Conservation (phyloP, 2,797 vertebrate genomes). For the Sebastolobus altivelis region DNA sequence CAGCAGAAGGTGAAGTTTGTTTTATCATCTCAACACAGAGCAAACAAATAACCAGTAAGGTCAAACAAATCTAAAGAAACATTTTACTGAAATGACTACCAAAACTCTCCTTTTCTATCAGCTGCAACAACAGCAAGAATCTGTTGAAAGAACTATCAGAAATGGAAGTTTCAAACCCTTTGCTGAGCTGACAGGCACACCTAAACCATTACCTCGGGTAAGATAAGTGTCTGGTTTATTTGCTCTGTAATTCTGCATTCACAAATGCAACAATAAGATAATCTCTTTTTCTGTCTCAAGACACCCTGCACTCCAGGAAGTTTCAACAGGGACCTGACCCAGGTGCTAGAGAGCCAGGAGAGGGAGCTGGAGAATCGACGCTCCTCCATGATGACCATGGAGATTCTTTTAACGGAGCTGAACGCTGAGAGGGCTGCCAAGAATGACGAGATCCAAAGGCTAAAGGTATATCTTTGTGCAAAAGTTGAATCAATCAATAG, state of each 20-base stretch:
- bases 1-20: slow-evolving; percentile 83
- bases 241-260: not conserved
- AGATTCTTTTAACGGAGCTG: slow-evolving; percentile 90
- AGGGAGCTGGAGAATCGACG: slow-evolving; percentile 90
- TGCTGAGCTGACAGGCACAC: slow-evolving; percentile 60
- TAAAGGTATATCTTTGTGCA: slow-evolving; percentile 85
- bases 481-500: not conserved
- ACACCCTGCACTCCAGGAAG: slow-evolving; percentile 89
- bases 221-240: slow-evolving; percentile 7
- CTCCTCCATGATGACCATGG: slow-evolving; percentile 90
- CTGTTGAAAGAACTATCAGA: slow-evolving; percentile 66
- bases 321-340: slow-evolving; percentile 86
- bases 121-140: slow-evolving; percentile 79
- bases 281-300: slow-evolving; percentile 58
- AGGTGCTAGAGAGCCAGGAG: slow-evolving; percentile 90
- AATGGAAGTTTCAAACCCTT: slow-evolving; percentile 49
- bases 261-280: not conserved
- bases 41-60: not conserved
- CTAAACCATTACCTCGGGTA: slow-evolving; percentile 77
- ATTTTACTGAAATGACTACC: not conserved
- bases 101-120: slow-evolving; percentile 38
- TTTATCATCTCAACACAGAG: not conserved
- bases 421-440: slow-evolving; percentile 90
- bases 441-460: slow-evolving; percentile 92
- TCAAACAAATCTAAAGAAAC: not conserved